Evolutionary conservation across 2,888 invertebrate genomes (phyloP), one percentile per base, ranked within the genome.

Genomic region (Ceramica pisi): DNA sequence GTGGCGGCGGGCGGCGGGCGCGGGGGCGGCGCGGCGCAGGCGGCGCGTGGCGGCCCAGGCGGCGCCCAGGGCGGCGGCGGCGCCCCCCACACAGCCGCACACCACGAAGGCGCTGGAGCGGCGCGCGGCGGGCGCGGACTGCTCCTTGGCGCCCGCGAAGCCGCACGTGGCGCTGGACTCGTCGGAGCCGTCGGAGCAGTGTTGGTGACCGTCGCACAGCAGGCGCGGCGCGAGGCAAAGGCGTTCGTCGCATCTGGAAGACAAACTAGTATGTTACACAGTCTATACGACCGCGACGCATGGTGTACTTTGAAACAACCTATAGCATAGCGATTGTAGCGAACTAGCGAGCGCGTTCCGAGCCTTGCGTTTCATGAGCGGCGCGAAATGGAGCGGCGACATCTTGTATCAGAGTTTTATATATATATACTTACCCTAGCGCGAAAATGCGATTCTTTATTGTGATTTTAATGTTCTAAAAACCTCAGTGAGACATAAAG

Each of bases 181-280:
- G 90, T 98, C 98, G 0, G 97, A 97, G 1, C 98, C 98, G 92
- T 98, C 98, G 1, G 97, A 97, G 90, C 98, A 98, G 89, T 98
- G 97, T 14, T 97, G 97, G 92, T 97, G 97, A 0, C 97, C 97
- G 91, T 98, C 98, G 87, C 98, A 98, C 1, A 98, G 94, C 10
- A 97, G 92, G 0, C 96, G 93, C 4, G 97, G 94, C 0, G 98
- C 96, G 26, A 98, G 97, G 85, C 98, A 98, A 0, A 97, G 97
- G 21, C 97, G 97, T 55, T 97, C 97, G 69, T 97, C 97, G n/a
- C 97, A 97, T 51, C 95, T 95, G 81, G 0, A 2, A 31, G 31
- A 31, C 31, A 31, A 31, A 31, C 31, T 31, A 31, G 31, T 31
- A 31, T 31, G 31, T 31, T 31, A 31, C 6, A 31, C 6, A 31